These are phyloP conservation scores for Eolophus roseicapilla DNA, from an alignment of 2,113 vertebrate species.

Conservation along the genomic window DNA sequence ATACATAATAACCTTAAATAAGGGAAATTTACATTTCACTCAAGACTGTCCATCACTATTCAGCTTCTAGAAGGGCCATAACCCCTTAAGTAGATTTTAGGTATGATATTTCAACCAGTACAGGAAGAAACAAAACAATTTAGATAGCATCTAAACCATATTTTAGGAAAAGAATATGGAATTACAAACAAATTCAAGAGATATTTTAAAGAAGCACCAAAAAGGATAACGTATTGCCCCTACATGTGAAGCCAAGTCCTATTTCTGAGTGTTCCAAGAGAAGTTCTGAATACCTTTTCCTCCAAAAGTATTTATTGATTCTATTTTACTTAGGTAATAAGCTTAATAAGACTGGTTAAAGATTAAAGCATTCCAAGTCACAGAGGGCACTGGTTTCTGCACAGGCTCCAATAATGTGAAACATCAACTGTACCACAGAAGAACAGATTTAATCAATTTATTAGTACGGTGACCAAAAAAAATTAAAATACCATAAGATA, in stretches of 20 bases:
- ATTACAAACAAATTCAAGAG: background rate
- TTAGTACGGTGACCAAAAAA: background rate
- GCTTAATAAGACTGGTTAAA: conserved; percentile 16
- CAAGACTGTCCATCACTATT: background rate
- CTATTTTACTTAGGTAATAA: background rate
- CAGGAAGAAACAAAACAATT: background rate
- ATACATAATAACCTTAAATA: background rate
- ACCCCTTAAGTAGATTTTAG: background rate
- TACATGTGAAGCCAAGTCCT: background rate
- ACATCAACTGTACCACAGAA: background rate
- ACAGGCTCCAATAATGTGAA: background rate
- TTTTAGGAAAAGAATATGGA: background rate
- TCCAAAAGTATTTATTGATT: background rate
- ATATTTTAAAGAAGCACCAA: background rate
- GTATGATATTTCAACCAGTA: background rate
- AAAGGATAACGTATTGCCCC: background rate
- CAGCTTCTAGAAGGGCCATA: background rate
- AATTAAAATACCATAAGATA: background rate
- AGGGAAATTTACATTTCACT: background rate
- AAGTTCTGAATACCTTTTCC: background rate
- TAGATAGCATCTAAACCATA: background rate
- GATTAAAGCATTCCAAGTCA: background rate
- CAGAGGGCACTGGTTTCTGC: background rate
- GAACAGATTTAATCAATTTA: background rate
- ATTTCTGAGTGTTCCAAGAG: background rate